These are phyloP conservation scores for Sitta europaea DNA, from an alignment of 2,113 vertebrate genomes.

Conservation along the genomic window DNA sequence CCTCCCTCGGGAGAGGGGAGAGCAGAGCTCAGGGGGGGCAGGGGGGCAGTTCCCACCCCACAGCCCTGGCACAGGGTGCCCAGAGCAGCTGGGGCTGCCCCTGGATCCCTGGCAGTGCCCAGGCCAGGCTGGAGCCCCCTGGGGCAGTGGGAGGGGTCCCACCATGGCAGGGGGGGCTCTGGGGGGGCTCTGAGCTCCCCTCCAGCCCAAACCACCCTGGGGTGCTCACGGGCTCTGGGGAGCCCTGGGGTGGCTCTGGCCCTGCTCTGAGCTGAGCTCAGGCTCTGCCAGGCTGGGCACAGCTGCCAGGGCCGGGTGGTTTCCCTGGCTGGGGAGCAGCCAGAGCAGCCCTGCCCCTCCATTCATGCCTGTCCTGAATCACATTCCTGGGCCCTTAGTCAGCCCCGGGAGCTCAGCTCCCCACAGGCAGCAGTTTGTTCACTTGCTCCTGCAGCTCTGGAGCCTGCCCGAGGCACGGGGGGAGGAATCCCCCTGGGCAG, in stretches of 20 bases:
- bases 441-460: neutral
- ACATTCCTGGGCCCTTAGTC: constrained; percentile 1
- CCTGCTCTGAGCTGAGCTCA: too few relatives aligned
- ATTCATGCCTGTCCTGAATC: constrained; percentile 16
- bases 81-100: neutral
- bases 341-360: neutral
- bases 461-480: neutral
- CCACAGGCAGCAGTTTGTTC: constrained; percentile 6
- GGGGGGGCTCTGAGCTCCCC: rapidly evolving
- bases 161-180: neutral
- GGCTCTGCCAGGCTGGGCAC: neutral
- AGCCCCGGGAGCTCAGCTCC: neutral
- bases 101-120: neutral
- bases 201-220: neutral
- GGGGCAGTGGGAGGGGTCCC: neutral
- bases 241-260: too few relatives aligned
- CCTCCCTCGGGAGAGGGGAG: neutral
- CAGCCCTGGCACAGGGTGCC: too few relatives aligned
- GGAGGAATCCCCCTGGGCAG: too few relatives aligned
- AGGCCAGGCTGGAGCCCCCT: neutral
- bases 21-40: neutral
- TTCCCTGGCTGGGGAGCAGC: neutral
- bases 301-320: neutral
- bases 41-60: too few relatives aligned
- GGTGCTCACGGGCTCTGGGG: neutral